Evolutionary conservation across 2,113 vertebrate genomes (phyloP), one percentile per base, ranked within the genome.

Genomic region (Rhinolophus ferrumequinum): DNA sequence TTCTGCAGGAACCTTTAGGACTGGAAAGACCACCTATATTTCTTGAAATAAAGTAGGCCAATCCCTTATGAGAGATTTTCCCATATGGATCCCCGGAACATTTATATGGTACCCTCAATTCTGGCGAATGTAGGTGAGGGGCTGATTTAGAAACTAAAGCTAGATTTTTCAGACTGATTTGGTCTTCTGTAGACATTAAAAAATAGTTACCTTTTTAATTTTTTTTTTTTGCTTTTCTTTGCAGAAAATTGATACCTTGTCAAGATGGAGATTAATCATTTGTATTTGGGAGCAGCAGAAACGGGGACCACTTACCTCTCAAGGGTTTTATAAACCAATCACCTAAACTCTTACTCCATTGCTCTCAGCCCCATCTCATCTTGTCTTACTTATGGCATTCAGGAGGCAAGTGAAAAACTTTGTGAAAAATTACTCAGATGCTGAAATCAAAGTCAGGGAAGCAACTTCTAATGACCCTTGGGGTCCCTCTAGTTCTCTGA

Each of bases 331-430:
- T 96, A 91, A 95, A 56, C 35, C 60, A 94, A 19, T n/a, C 50
- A 94, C 56, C 87, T 67, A 93, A 67, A 64, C 72, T 79, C 67
- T 30, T 30, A 8, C 72, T 66, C 50, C 30, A n/a, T 89, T 82
- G 6, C 22, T 86, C 26, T 89, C 77, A 8, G n/a, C 38, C 4
- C 12, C 22, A 7, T 81, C 41, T 56, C 8, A 66, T 52, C 90
- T 94, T 87, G 70, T 89, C 72, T 88, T 95, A 97, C 91, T 89
- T 75, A 93, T 98, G 97, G 92, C 97, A 90, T 95, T 98, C 96
- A 98, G 93, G 86, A 98, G 95, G 60, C 97, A 98, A 95, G 76
- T 97, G 86, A 98, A 98, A 85, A 99, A 98, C 86, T 97, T 98
- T 0, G 66, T 97, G 91, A 98, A 98, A 97, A 98, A 98, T 85